These are phyloP conservation scores for Rapana venosa DNA, from an alignment of 2,888 invertebrate genomes.

Conservation along the genomic window DNA sequence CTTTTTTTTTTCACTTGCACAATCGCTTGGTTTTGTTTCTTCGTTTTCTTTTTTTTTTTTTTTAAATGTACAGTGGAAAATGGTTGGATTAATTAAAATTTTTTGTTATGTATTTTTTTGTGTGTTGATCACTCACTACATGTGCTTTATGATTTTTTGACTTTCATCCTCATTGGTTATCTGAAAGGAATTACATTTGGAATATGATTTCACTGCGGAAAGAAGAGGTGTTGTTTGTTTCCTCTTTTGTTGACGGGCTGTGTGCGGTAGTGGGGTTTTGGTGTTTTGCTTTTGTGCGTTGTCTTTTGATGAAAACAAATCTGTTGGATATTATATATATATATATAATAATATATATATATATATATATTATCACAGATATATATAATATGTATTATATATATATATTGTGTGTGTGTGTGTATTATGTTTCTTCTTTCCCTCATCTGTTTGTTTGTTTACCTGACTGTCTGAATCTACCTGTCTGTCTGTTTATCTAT, in stretches of 20 bases:
- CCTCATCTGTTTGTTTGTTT: no score
- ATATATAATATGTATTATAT: no score
- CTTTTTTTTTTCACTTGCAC: slow-evolving; percentile 18
- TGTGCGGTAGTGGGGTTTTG: no score
- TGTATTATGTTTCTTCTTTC: no score
- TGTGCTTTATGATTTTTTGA: slow-evolving; percentile 8
- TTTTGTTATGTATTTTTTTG: background rate
- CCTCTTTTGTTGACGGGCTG: background rate
- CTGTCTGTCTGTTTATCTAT: background rate
- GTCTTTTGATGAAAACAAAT: no score
- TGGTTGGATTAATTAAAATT: background rate
- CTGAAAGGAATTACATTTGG: background rate
- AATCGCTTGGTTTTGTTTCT: no score
- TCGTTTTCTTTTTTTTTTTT: background rate
- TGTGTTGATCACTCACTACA: background rate
- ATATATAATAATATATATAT: no score
- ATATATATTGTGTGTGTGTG: no score
- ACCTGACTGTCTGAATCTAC: no score
- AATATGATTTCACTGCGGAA: background rate
- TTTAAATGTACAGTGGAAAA: background rate
- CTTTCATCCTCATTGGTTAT: slow-evolving; percentile 18
- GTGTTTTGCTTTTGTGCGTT: no score
- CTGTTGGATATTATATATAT: no score
- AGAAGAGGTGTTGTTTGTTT: background rate
- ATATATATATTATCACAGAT: no score